phyloP scores from a whole-genome alignment of 2,888 invertebrate species.

The Marasmarcha lunaedactyla region DNA sequence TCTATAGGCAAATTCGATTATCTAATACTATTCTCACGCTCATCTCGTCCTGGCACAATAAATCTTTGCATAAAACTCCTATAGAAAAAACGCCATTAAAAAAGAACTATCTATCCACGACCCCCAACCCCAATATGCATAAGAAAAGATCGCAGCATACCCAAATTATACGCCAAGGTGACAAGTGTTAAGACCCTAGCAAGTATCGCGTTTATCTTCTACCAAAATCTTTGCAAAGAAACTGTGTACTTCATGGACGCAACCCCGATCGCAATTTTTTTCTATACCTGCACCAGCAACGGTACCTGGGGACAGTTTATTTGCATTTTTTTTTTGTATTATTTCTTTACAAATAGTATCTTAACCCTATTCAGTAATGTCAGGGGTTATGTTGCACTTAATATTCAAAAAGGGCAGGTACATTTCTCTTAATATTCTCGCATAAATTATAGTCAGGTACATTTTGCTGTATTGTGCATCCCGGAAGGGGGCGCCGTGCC shows the following conservation, averaged over 20 bases:
- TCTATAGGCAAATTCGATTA: slow-evolving; percentile 70
- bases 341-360: slow-evolving; percentile 67
- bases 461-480: slow-evolving; percentile 62
- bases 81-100: slow-evolving; percentile 63
- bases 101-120: slow-evolving; percentile 58
- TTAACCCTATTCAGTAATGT: slow-evolving; percentile 68
- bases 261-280: slow-evolving; percentile 46
- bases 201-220: slow-evolving; percentile 26
- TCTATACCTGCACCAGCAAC: slow-evolving; percentile 49
- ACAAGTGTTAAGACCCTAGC: slow-evolving; percentile 51
- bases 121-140: slow-evolving; percentile 52
- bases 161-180: slow-evolving; percentile 66
- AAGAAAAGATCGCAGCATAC: slow-evolving; percentile 52
- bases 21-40: slow-evolving; percentile 64
- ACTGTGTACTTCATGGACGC: slow-evolving; percentile 36
- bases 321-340: slow-evolving; percentile 66
- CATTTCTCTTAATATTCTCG: slow-evolving; percentile 70
- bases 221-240: slow-evolving; percentile 22
- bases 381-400: slow-evolving; percentile 72
- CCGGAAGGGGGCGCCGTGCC: slow-evolving; percentile 28
- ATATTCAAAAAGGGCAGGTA: slow-evolving; percentile 72
- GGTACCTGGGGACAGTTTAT: slow-evolving; percentile 63
- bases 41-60: slow-evolving; percentile 56
- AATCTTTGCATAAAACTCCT: slow-evolving; percentile 64
- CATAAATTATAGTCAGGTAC: slow-evolving; percentile 73